Evolutionary conservation across 1,140 invertebrate genomes (phyloP), one percentile per base, ranked within the genome.

Genomic region (Octopus sinensis): DNA sequence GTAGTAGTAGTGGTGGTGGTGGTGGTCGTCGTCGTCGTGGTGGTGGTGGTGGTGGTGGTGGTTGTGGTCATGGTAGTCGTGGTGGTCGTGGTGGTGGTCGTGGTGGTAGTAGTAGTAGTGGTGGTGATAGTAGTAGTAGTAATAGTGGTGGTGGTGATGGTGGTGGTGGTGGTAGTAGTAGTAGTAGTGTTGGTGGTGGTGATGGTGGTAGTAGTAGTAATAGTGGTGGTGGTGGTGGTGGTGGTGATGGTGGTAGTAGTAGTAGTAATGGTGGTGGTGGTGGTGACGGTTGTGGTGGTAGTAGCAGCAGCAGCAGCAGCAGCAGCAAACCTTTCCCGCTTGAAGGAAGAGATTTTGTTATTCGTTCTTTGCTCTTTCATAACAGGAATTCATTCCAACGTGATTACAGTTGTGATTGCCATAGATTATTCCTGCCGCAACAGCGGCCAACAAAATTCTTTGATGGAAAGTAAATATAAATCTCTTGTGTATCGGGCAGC

Each of bases 141-240:
- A 43, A 79, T 79, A 43, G 54, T 79, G 4, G 54, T 79, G 53
- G 54, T 79, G 53, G 54, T 79, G 78, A 79, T 79, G 78, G 54
- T 79, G 78, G 2, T 79, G 78, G 54, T 79, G 78, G 54, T 56
- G 53, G 54, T 79, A 4, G 54, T 79, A 1, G 54, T 79, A 4
- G 54, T 79, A 2, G 30, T 43, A 0, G 30, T 43, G 30, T 0
- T 2, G 30, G 30, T 43, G 0, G 30, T 43, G 30, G 30, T 43
- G 0, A 2, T 2, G 30, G 30, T 43, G 30, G 30, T 43, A 0
- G 30, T 43, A 0, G 30, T 43, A 0, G 30, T 43, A 0, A 2
- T 43, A 0, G 30, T 43, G 30, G 0, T 43, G 30, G 30, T 43
- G 78, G 54, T 79, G 54, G 54, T 79, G 78, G 54, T 79, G 53